phyloP scores from a whole-genome alignment of 2,113 vertebrate species.

The Excalfactoria chinensis region DNA sequence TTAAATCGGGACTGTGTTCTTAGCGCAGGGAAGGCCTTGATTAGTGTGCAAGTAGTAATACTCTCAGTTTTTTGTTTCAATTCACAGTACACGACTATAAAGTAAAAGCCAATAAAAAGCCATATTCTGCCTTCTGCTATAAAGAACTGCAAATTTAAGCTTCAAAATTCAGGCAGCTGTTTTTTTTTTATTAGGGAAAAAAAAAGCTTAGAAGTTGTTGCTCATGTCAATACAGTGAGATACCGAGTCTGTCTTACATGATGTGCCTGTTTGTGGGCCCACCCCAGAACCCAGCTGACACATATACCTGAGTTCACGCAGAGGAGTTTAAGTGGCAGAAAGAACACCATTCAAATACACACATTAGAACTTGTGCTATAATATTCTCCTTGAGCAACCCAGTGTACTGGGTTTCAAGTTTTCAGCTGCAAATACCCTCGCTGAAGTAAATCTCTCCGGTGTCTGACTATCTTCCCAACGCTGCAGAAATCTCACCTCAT shows the following conservation, averaged over 20 bases:
- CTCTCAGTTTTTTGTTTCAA: background rate
- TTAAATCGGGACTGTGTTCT: background rate
- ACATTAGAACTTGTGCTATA: background rate
- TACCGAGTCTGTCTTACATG: background rate
- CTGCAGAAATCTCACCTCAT: background rate
- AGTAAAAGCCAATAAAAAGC: background rate
- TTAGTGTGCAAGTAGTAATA: background rate
- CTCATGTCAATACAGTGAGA: background rate
- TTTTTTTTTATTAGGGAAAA: background rate
- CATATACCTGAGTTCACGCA: background rate
- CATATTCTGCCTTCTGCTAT: background rate
- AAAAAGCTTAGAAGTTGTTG: background rate
- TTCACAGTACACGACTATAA: background rate
- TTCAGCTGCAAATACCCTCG: background rate
- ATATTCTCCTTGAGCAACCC: background rate
- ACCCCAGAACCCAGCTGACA: background rate
- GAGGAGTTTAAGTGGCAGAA: background rate
- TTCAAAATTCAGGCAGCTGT: background rate
- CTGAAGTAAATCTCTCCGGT: background rate
- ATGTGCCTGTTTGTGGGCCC: background rate
- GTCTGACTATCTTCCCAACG: background rate
- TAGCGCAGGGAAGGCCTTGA: background rate
- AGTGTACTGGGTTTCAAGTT: background rate
- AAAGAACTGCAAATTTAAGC: background rate
- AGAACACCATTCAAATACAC: accelerated